Conservation (phyloP, 2,797 vertebrate genomes). For the Sebastiscus albofasciatus region DNA sequence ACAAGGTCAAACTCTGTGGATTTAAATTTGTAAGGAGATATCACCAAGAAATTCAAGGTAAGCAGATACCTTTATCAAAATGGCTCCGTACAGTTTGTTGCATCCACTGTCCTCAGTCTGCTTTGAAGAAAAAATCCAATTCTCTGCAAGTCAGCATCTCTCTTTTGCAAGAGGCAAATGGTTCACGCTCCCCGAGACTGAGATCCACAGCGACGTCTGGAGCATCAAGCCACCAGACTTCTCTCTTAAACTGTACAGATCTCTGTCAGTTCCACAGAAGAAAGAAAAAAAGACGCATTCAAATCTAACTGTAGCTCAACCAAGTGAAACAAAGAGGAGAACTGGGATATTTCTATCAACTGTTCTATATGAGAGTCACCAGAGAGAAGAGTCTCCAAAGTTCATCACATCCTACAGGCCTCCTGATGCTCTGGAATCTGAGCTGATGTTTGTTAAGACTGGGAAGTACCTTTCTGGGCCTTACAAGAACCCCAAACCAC, state of each 20-base stretch:
- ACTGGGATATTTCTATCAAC: conserved; percentile 19
- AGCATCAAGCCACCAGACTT: conserved; percentile 78
- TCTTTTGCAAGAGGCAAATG: conserved; percentile 37
- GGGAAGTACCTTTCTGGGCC: conserved; percentile 60
- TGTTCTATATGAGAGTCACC: conserved; percentile 25
- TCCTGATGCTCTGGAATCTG: conserved; percentile 59
- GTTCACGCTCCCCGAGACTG: background rate
- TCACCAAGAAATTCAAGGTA: conserved; percentile 16
- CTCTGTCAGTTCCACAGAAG: conserved; percentile 49
- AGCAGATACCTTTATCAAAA: conserved; percentile 20
- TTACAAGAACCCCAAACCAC: conserved; percentile 76
- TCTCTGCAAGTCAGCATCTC: conserved; percentile 60
- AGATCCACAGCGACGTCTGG: background rate
- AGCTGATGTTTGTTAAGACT: conserved; percentile 75
- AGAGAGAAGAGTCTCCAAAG: conserved; percentile 24
- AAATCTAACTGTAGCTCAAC: background rate
- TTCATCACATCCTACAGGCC: conserved; percentile 69
- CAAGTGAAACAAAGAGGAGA: conserved; percentile 15
- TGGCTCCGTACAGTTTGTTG: conserved; percentile 25
- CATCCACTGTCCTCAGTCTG: conserved; percentile 31
- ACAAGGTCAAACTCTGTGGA: background rate
- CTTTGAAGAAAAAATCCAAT: conserved; percentile 68
- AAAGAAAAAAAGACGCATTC: conserved; percentile 1
- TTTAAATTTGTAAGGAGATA: background rate
- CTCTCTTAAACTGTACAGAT: conserved; percentile 68